Evolutionary conservation across 1,140 invertebrate species (phyloP).

Genomic region (Drosophila leontia): DNA sequence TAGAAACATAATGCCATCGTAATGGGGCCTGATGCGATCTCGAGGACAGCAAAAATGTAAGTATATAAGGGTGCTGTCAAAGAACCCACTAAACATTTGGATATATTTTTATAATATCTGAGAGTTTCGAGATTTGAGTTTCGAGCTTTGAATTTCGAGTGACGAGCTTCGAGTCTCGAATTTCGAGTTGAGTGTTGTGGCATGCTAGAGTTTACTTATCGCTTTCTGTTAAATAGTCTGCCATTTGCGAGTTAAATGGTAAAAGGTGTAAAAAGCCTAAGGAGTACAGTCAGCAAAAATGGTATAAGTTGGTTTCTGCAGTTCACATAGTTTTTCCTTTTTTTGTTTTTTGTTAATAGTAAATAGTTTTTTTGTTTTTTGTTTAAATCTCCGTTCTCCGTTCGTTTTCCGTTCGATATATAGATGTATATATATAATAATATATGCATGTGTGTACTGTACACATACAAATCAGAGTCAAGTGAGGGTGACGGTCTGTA

Average conservation of each 20-base stretch:
- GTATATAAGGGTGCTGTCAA: constrained; percentile 24
- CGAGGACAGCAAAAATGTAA: constrained; percentile 26
- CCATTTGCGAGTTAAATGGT: constrained; percentile 77
- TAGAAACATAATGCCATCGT: constrained; percentile 25
- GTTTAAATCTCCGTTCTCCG: constrained; percentile 9
- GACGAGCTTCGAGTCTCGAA: neutral
- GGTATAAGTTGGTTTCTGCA: constrained; percentile 73
- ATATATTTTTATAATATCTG: constrained; percentile 15
- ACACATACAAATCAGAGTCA: constrained; percentile 35
- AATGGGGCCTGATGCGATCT: constrained; percentile 15
- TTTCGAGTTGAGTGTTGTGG: constrained; percentile 39
- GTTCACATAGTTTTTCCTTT: constrained; percentile 26
- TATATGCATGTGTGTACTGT: constrained; percentile 7
- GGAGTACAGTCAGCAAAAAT: constrained; percentile 82
- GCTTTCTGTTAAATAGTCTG: constrained; percentile 56
- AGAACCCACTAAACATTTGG: constrained; percentile 6
- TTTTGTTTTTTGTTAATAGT: constrained; percentile 5
- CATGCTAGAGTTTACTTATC: constrained; percentile 57
- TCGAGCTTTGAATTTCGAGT: neutral
- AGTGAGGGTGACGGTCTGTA: constrained; percentile 20
- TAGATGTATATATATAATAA: constrained; percentile 26
- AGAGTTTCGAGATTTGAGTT: neutral
- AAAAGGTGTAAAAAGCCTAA: constrained; percentile 83
- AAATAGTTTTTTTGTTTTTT: constrained; percentile 6
- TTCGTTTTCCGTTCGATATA: constrained; percentile 20